Conservation (phyloP, 2,888 invertebrate species). For the Agrilus cyanescens region DNA sequence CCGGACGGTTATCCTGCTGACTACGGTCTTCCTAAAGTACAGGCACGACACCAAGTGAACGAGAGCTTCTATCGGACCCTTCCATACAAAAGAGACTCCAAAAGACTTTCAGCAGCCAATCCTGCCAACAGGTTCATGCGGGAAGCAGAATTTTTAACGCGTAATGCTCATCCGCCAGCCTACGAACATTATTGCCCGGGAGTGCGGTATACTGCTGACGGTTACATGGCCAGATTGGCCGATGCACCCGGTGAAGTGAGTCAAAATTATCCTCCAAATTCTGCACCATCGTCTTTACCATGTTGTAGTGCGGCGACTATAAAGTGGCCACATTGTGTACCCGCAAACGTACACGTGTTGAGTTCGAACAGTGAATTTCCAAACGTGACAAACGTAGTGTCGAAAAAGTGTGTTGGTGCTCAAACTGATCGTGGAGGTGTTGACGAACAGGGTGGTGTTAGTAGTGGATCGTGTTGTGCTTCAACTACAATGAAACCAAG, state of each 20-base stretch:
- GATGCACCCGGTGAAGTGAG: slow-evolving; percentile 17
- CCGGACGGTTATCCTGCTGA: slow-evolving; percentile 51
- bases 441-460: slow-evolving; percentile 11
- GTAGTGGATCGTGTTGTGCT: slow-evolving; percentile 6
- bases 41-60: slow-evolving; percentile 47
- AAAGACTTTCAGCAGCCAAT: slow-evolving; percentile 39
- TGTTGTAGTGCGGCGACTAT: slow-evolving; percentile 26
- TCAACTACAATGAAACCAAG: not conserved
- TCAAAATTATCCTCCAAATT: slow-evolving; percentile 38
- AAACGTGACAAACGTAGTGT: slow-evolving; percentile 25
- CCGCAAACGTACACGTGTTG: slow-evolving; percentile 27
- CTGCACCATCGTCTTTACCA: slow-evolving; percentile 45
- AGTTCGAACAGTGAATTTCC: slow-evolving; percentile 16
- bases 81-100: slow-evolving; percentile 54
- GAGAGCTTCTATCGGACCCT: slow-evolving; percentile 60
- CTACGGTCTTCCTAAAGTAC: slow-evolving; percentile 64
- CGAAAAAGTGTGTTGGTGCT: slow-evolving; percentile 48
- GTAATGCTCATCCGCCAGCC: slow-evolving; percentile 33
- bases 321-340: slow-evolving; percentile 44
- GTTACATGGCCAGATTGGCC: slow-evolving; percentile 46
- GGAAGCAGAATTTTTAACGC: slow-evolving; percentile 53
- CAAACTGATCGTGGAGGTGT: slow-evolving; percentile 33
- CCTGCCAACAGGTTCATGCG: slow-evolving; percentile 45
- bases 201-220: slow-evolving; percentile 68
- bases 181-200: slow-evolving; percentile 45